Base-by-base conservation (phyloP, 2,797 vertebrate species). In the Semotilus atromaculatus region DNA sequence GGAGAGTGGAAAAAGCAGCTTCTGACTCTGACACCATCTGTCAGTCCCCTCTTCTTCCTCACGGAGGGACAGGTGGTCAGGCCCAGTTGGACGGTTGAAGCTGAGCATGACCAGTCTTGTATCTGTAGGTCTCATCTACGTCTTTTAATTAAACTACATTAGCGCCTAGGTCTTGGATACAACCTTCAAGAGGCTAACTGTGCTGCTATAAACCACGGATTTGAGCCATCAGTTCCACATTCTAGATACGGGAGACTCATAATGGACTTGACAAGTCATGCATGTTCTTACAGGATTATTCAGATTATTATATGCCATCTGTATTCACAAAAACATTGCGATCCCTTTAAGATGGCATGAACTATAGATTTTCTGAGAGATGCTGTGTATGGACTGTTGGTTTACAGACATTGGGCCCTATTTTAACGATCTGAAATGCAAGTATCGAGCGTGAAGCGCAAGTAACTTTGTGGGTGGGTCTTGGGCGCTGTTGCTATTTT, bases 41-140 rank as follows among this genome's bases (percentile, higher is more conserved):
- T 93, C 90, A 90, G 60, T 86, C 91, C 89, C 89, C 74, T 89
- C 84, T 91, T 87, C 88, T 86, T 9, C 73, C 26, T 80, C 74
- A 93, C 93, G 95, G 93, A 93, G 92, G 92, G 93, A 93, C 94
- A 95, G 94, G 94, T 95, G 95, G 94, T 90, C 82, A 83, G 77
- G 88, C 90, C 89, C 86, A 89, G 83, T 89, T 86, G 90, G 92
- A 91, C 13, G 86, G 91, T 81, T 91, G 40, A 13, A 64, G 48
- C 70, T 78, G 79, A 80, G 82, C 66, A 75, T 73, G 58, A 85
- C 62, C 71, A 80, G 76, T 10, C 71, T n/a, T 81, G 40, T 31
- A 62, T 85, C 55, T 73, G 4, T 53, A 77, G 36, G 64, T 80
- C 67, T 80, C 62, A n/a, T 77, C 68, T 74, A 34, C n/a, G 3